These are phyloP conservation scores for Beaufortia kweichowensis DNA, from an alignment of 2,113 vertebrate genomes.

Conservation along the genomic window DNA sequence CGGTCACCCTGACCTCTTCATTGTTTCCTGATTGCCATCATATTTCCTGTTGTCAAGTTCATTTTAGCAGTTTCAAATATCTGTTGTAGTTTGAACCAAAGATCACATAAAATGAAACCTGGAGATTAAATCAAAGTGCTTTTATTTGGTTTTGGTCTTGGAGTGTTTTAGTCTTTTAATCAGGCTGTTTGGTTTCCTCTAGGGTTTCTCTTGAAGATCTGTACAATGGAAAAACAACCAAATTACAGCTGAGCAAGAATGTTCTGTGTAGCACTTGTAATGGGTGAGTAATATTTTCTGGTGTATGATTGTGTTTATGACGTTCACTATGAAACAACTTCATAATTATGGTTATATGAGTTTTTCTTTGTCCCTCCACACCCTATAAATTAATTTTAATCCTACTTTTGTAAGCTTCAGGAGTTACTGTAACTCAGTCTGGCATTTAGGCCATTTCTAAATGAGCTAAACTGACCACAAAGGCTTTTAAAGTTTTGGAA, in stretches of 20 bases:
- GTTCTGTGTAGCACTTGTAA: conserved; percentile 94
- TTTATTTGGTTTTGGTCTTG: background rate
- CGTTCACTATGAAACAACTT: background rate
- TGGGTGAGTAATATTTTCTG: conserved; percentile 80
- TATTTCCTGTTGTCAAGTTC: background rate
- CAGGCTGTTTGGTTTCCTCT: background rate
- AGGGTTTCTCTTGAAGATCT: conserved; percentile 98
- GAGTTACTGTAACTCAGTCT: background rate
- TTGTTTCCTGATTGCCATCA: background rate
- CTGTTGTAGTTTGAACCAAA: background rate
- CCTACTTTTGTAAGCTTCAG: background rate
- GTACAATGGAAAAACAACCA: conserved; percentile 98
- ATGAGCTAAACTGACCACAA: background rate
- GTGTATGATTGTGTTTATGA: background rate
- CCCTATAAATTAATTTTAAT: background rate
- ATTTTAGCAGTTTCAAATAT: background rate
- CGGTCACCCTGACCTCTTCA: background rate
- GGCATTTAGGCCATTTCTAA: background rate
- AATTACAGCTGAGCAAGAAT: conserved; percentile 99
- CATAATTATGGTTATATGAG: background rate
- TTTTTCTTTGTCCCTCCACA: background rate
- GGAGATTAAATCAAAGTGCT: background rate
- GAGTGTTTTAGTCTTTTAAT: background rate
- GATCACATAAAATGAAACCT: background rate
- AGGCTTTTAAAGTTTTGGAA: background rate